phyloP scores from a whole-genome alignment of 2,797 vertebrate species.

The Crocidura indochinensis region DNA sequence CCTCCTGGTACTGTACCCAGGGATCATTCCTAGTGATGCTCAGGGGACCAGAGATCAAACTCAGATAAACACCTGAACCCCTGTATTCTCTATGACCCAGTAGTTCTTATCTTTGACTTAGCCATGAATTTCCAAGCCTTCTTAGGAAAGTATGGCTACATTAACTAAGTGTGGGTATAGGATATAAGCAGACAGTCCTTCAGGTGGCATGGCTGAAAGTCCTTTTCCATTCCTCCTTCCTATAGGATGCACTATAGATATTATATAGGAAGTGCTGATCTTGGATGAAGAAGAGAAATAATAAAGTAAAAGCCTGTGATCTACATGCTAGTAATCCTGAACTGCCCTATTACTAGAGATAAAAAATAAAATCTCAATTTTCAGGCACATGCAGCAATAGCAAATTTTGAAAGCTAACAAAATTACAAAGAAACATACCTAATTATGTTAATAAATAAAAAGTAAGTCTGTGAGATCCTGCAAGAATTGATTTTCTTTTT shows the following conservation, averaged over 20 bases:
- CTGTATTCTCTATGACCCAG: no score
- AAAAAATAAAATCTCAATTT: conserved; percentile 18
- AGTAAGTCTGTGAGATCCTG: not conserved
- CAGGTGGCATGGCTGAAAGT: no score
- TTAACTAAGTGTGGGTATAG: no score
- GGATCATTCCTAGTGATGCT: no score
- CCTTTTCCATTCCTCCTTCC: not conserved
- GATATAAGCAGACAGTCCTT: no score
- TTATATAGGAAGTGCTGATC: not conserved
- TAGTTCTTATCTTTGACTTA: conserved; percentile 22
- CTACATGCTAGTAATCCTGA: not conserved
- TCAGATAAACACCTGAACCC: no score
- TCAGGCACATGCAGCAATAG: conserved; percentile 2
- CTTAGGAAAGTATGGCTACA: not conserved
- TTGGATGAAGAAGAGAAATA: not conserved
- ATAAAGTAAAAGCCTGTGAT: not conserved
- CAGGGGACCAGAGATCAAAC: no score
- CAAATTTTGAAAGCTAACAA: conserved; percentile 33
- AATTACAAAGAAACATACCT: conserved; percentile 23
- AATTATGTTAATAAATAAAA: not conserved
- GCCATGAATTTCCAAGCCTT: conserved; percentile 20
- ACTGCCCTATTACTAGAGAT: not conserved
- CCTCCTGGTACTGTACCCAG: no score
- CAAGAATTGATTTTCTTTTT: no score
- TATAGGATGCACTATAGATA: not conserved